Evolutionary conservation across 2,797 vertebrate genomes (phyloP).

Genomic region (Yasuhikotakia modesta): DNA sequence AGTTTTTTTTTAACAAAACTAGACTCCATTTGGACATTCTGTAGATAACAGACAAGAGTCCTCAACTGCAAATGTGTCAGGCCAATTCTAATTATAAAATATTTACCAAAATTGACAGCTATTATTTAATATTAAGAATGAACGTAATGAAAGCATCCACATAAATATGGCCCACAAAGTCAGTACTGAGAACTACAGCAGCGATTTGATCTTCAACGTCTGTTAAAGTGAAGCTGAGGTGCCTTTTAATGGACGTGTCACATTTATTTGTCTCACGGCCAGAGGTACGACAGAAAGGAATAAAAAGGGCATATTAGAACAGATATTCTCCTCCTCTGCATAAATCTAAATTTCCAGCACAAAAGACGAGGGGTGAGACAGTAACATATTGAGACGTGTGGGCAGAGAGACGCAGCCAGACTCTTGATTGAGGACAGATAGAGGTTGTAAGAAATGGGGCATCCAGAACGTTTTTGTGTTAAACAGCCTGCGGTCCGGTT

Average conservation of each 20-base stretch:
- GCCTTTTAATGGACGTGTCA: slow-evolving; percentile 18
- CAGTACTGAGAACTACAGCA: slow-evolving; percentile 9
- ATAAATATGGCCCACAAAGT: slow-evolving; percentile 1
- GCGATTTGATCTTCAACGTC: slow-evolving; percentile 33
- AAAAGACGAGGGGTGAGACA: neutral
- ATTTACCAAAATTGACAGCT: slow-evolving; percentile 27
- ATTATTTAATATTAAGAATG: neutral
- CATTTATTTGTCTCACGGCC: slow-evolving; percentile 28
- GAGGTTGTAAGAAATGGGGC: neutral
- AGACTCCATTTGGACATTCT: neutral
- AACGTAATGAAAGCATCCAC: slow-evolving; percentile 20
- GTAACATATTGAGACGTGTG: neutral
- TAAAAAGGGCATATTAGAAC: slow-evolving; percentile 16
- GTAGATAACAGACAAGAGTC: neutral
- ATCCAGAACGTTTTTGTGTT: slow-evolving; percentile 11
- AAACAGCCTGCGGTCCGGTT: neutral
- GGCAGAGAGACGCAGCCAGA: neutral
- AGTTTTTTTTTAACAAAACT: too few relatives aligned
- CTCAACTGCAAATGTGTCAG: slow-evolving; percentile 20
- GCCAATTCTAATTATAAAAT: slow-evolving; percentile 21
- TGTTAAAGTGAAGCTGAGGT: neutral
- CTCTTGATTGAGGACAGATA: slow-evolving; percentile 23
- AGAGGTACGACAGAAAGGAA: neutral
- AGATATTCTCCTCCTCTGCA: neutral
- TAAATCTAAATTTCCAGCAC: slow-evolving; percentile 9